Percentiles rank a stretch among this genome's conserved stretches.
Evolutionary conservation across 2,888 invertebrate species (phyloP).

Genomic region (Pseudeuparius sepicola): DNA sequence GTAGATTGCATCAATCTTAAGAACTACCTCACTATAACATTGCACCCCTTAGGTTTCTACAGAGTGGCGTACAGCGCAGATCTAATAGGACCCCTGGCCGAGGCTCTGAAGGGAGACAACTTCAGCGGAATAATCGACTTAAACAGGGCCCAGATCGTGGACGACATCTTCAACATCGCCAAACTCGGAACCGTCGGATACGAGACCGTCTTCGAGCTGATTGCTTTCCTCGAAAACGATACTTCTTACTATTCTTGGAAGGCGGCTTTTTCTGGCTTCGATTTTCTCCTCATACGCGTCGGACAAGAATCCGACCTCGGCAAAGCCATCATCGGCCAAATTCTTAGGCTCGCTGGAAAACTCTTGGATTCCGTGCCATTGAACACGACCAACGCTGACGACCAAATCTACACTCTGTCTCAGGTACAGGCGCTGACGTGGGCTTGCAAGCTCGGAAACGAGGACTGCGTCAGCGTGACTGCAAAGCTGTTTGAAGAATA

Average conservation of each 20-base stretch:
- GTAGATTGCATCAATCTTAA: too few species aligned
- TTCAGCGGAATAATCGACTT: slow-evolving; percentile 44
- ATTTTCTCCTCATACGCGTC: slow-evolving; percentile 19
- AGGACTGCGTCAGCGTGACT: slow-evolving; percentile 45
- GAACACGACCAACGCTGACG: background rate
- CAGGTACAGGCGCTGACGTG: slow-evolving; percentile 48
- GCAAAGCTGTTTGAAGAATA: slow-evolving; percentile 18
- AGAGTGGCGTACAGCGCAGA: slow-evolving; percentile 54
- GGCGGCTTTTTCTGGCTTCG: slow-evolving; percentile 39
- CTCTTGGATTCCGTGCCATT: slow-evolving; percentile 11
- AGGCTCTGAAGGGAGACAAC: slow-evolving; percentile 39
- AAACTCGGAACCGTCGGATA: slow-evolving; percentile 45
- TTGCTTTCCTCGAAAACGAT: slow-evolving; percentile 58
- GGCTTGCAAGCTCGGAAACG: slow-evolving; percentile 51
- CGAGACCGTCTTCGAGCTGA: slow-evolving; percentile 48
- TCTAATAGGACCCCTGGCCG: slow-evolving; percentile 53
- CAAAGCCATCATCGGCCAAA: slow-evolving; percentile 11
- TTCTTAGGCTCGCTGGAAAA: slow-evolving; percentile 7
- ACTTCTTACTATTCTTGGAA: slow-evolving; percentile 65
- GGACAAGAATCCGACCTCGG: slow-evolving; percentile 19
- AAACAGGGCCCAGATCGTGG: slow-evolving; percentile 66
- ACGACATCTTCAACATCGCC: slow-evolving; percentile 61
- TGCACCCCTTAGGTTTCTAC: slow-evolving; percentile 51
- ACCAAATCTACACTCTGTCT: slow-evolving; percentile 46
- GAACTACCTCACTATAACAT: too few species aligned